Evolutionary conservation across 2,113 vertebrate genomes (phyloP).

Genomic region (Tautogolabrus adspersus): DNA sequence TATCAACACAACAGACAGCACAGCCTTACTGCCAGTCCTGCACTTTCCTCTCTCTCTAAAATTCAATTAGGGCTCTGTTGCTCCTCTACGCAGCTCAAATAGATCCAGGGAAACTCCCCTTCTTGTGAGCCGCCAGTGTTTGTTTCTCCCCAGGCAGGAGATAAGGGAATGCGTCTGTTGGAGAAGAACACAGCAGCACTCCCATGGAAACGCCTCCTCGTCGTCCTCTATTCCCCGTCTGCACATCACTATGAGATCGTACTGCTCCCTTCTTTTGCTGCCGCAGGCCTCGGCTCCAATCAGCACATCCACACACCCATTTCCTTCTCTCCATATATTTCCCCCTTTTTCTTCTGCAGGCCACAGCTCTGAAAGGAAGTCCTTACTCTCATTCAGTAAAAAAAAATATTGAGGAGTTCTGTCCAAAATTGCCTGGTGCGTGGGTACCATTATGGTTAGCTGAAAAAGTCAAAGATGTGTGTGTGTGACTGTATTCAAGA

Average conservation of each 20-base stretch:
- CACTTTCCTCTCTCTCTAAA: conserved; percentile 55
- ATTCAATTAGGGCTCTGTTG: conserved; percentile 77
- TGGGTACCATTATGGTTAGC: conserved; percentile 8
- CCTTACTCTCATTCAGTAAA: conserved; percentile 11
- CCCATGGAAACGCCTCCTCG: conserved; percentile 72
- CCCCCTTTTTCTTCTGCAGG: not conserved
- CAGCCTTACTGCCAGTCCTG: conserved; percentile 21
- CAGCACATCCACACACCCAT: conserved; percentile 37
- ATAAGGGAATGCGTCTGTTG: conserved; percentile 70
- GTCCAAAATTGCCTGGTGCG: conserved; percentile 10
- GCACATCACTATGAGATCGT: conserved; percentile 30
- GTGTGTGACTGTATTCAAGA: not conserved
- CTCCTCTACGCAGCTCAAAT: conserved; percentile 71
- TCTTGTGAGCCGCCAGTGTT: conserved; percentile 76
- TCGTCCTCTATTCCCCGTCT: conserved; percentile 44
- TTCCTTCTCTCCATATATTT: conserved; percentile 17
- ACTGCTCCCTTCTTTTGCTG: conserved; percentile 24
- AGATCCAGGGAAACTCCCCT: conserved; percentile 73
- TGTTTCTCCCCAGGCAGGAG: conserved; percentile 72
- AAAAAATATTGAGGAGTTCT: not conserved
- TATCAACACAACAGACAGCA: conserved; percentile 33
- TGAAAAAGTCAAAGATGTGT: conserved; percentile 3
- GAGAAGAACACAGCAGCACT: conserved; percentile 68
- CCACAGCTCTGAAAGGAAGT: conserved; percentile 7
- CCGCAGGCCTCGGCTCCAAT: conserved; percentile 33